phyloP scores from a whole-genome alignment of 2,113 vertebrate species.

The Psittacara wagleri region DNA sequence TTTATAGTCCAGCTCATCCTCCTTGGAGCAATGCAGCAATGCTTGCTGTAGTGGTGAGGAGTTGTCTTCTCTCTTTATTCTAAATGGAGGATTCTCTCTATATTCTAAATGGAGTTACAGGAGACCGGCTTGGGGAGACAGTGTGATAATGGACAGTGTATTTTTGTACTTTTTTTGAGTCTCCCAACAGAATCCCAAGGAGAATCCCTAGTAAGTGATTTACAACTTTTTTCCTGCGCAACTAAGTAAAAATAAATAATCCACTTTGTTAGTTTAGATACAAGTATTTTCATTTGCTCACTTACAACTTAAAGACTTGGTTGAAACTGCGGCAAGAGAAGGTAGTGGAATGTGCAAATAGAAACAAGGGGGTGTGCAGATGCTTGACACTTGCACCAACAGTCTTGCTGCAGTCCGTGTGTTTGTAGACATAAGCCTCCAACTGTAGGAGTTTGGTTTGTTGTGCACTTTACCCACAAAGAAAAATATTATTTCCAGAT shows the following conservation, averaged over 20 bases:
- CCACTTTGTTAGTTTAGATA: neutral
- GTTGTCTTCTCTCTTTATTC: neutral
- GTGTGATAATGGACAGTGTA: neutral
- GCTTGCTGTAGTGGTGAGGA: neutral
- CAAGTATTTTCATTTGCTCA: neutral
- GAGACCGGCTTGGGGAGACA: neutral
- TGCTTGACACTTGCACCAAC: neutral
- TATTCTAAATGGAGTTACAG: neutral
- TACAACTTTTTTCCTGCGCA: neutral
- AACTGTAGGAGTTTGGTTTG: neutral
- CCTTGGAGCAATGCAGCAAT: neutral
- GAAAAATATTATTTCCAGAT: neutral
- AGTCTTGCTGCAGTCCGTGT: neutral
- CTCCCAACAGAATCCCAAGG: neutral
- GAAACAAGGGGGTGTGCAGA: neutral
- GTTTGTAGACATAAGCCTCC: neutral
- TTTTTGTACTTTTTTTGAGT: neutral
- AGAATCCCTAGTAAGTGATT: neutral
- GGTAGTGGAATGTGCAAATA: neutral
- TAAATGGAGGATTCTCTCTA: neutral
- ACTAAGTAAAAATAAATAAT: neutral
- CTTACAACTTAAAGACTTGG: neutral
- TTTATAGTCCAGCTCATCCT: neutral
- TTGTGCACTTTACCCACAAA: neutral
- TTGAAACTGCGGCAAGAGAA: neutral